Evolutionary conservation across 2,888 invertebrate genomes (phyloP), one percentile per base, ranked within the genome.

Genomic region (Synergus umbraculus): DNA sequence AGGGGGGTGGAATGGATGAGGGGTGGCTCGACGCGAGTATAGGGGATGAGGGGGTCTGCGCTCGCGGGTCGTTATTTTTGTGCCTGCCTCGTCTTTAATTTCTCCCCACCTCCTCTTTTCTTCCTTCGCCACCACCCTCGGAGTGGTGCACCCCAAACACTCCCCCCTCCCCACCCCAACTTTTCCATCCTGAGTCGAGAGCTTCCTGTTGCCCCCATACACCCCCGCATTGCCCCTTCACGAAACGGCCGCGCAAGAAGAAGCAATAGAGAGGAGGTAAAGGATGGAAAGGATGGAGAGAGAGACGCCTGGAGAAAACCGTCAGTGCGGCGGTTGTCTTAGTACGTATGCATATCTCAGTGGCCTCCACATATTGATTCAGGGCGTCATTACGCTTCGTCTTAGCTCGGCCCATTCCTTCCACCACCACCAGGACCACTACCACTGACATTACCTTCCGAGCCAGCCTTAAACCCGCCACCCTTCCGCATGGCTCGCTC

Each of bases 341-440:
- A 91, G 92, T 91, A 91, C 91, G 91, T 92, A 91, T 92, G 92
- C 91, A 92, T 91, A 92, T 92, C 91, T 91, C 91, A 91, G 91
- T 91, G 90, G 90, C 89, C 91, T 91, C 85, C 91, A 92, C 91
- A 92, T 92, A 92, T 92, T 92, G 92, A 92, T 92, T 92, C 91
- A 91, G 91, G 91, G 90, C 91, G 91, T 91, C 92, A 92, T 92
- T 92, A 92, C 91, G 90, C 82, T 82, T 82, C 91, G 91, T 91
- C 90, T 91, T 91, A 91, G 91, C 90, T 91, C 90, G 89, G 90
- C 88, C 88, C 87, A 88, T 88, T 82, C 82, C 83, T 81, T 66
- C 83, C 84, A 82, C 82, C 84, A 82, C 85, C 83, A 84, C 80
- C 78, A 81, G 76, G 83, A 83, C 80, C 84, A 81, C 82, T 82